These are phyloP conservation scores for Naso thynnoides DNA, from an alignment of 2,797 vertebrate species.

Conservation along the genomic window DNA sequence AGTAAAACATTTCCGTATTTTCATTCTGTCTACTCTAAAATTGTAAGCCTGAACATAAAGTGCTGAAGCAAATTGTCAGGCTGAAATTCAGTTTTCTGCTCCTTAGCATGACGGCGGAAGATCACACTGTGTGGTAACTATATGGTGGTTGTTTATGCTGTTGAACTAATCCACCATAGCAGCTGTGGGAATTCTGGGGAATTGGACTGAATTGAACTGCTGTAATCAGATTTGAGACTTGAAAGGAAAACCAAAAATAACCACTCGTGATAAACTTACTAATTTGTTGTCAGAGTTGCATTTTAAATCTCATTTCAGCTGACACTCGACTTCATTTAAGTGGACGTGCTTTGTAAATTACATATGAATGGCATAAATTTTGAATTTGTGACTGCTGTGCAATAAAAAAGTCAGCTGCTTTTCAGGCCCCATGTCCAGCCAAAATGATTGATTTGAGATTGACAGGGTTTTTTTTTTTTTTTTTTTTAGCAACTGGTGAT, in stretches of 20 bases:
- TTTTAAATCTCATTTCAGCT: constrained; percentile 8
- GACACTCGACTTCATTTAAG: neutral
- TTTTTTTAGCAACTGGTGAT: too few relatives aligned
- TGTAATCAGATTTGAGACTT: constrained; percentile 29
- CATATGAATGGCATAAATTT: neutral
- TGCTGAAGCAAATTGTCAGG: neutral
- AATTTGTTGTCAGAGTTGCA: neutral
- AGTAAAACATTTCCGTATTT: neutral
- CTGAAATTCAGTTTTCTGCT: constrained; percentile 21
- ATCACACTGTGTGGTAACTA: constrained; percentile 16
- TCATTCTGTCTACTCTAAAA: neutral
- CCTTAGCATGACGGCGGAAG: neutral
- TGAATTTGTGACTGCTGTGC: neutral
- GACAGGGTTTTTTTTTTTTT: too few relatives aligned
- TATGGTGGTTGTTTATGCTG: constrained; percentile 3
- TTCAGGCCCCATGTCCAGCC: neutral
- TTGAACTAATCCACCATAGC: constrained; percentile 32
- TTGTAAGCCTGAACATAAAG: neutral
- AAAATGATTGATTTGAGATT: too few relatives aligned
- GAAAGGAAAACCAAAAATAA: constrained; percentile 13
- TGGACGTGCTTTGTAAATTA: neutral
- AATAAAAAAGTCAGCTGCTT: neutral
- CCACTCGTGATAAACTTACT: neutral
- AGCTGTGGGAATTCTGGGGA: neutral
- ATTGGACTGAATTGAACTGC: constrained; percentile 29